Evolutionary conservation across 2,888 invertebrate genomes (phyloP), one percentile per base, ranked within the genome.

Genomic region (Pogonocherus hispidulus): DNA sequence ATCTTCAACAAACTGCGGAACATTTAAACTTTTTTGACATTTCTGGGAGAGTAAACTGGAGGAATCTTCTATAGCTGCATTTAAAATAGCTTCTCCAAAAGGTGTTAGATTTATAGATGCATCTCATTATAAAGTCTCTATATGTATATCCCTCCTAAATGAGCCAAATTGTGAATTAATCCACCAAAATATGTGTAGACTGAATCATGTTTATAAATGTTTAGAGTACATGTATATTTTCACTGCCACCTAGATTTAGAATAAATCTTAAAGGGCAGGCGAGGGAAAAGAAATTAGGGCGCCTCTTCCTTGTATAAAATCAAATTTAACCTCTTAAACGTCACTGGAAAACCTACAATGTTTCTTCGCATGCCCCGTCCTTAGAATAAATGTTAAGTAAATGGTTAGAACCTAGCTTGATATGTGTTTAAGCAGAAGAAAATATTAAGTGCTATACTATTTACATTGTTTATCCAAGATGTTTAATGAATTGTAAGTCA

Each of bases 191-290:
- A 46, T 32, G 23, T n/a, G 70, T 70, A 70, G 70, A 70, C 70
- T 70, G 70, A 70, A 51, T 23, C 66, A 60, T 71, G 65, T 68
- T 54, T 67, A 68, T 68, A 63, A 66, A 68, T 71, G 71, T 68
- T 68, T 71, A 68, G 71, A 66, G 63, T 68, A 68, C 63, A 71
- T 71, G 66, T 71, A 66, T 63, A 68, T 68, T 71, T 68, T 68
- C 71, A 71, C 71, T 71, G 71, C 71, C 71, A 71, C 57, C 57
- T 70, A 67, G 63, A 22, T 65, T 46, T 37, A 67, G 52, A 62
- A 18, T 54, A 57, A 65, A 51, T 46, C 57, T 63, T 41, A 59
- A 37, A 62, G 47, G 59, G 51, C 9, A 49, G 56, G 62, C 60
- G 41, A 47, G 54, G 55, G 56, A 47, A 56, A 57, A 52, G 52